Percentiles rank a stretch among this genome's conserved stretches.
Conservation (phyloP, 2,888 invertebrate genomes). For the Villa cingulata region DNA sequence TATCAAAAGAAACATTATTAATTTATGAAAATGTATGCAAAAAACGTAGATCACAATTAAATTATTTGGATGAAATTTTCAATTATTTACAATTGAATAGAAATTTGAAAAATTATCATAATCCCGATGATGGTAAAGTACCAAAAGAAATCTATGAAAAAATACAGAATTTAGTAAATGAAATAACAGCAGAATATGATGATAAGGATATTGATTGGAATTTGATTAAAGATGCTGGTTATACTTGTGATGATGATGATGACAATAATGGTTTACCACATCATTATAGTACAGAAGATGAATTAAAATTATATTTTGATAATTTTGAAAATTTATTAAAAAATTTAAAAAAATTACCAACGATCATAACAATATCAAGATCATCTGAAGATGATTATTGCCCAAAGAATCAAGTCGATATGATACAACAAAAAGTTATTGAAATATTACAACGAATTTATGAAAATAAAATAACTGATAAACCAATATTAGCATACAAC, state of each 20-base stretch:
- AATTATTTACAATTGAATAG: slow-evolving; percentile 48
- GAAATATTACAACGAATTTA: slow-evolving; percentile 39
- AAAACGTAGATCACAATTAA: slow-evolving; percentile 48
- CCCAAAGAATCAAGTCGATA: slow-evolving; percentile 67
- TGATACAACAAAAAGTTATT: slow-evolving; percentile 57
- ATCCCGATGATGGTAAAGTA: too few relatives aligned
- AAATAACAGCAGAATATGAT: slow-evolving; percentile 40
- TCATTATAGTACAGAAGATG: slow-evolving; percentile 57
- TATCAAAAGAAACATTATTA: too few relatives aligned
- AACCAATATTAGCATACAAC: slow-evolving; percentile 29
- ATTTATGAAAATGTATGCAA: slow-evolving; percentile 38
- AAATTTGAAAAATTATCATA: slow-evolving; percentile 36
- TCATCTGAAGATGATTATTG: slow-evolving; percentile 85
- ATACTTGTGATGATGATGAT: slow-evolving; percentile 74
- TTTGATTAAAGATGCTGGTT: slow-evolving; percentile 72
- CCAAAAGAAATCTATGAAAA: neutral
- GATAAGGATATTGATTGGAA: slow-evolving; percentile 62
- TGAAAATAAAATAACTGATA: slow-evolving; percentile 22
- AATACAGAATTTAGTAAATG: slow-evolving; percentile 20
- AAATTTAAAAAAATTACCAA: slow-evolving; percentile 44
- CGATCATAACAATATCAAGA: slow-evolving; percentile 62
- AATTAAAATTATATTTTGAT: slow-evolving; percentile 49
- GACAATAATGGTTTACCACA: slow-evolving; percentile 65
- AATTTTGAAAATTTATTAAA: slow-evolving; percentile 45
- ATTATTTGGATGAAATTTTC: slow-evolving; percentile 53